These are phyloP conservation scores for Diarsia rubi DNA, from an alignment of 2,888 invertebrate genomes.

Conservation along the genomic window DNA sequence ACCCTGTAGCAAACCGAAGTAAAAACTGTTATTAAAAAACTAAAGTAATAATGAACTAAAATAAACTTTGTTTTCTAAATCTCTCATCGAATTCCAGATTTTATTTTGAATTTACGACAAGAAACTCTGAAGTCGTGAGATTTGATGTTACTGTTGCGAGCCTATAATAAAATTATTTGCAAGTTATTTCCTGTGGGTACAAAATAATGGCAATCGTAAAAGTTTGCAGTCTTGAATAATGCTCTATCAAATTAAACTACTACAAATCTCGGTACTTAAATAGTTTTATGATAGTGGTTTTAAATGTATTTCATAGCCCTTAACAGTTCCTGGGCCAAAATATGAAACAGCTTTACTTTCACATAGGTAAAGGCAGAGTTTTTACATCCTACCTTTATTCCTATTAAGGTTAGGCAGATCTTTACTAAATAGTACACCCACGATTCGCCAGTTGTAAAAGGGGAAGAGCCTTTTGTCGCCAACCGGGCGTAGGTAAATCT, in stretches of 20 bases:
- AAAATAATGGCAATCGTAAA: constrained; percentile 9
- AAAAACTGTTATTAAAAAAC: too few species aligned
- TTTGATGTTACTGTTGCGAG: background rate
- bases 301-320: too few species aligned
- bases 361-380: background rate
- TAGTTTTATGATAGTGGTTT: too few species aligned
- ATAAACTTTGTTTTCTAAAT: too few species aligned
- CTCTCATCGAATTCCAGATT: background rate
- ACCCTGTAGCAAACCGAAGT: too few species aligned
- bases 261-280: background rate
- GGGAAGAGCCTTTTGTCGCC: background rate
- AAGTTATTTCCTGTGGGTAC: background rate
- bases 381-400: background rate
- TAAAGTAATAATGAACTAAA: too few species aligned
- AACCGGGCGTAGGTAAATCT: background rate
- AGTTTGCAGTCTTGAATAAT: background rate
- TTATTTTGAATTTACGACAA: constrained; percentile 4
- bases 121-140: background rate
- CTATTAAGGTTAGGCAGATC: background rate
- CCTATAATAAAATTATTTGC: background rate
- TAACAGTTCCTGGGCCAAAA: too few species aligned
- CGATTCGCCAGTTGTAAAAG: too few species aligned
- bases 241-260: background rate
- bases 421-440: too few species aligned
- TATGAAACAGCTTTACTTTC: background rate